Conservation (phyloP, 1,140 invertebrate genomes). For the Polypedilum pembai region DNA sequence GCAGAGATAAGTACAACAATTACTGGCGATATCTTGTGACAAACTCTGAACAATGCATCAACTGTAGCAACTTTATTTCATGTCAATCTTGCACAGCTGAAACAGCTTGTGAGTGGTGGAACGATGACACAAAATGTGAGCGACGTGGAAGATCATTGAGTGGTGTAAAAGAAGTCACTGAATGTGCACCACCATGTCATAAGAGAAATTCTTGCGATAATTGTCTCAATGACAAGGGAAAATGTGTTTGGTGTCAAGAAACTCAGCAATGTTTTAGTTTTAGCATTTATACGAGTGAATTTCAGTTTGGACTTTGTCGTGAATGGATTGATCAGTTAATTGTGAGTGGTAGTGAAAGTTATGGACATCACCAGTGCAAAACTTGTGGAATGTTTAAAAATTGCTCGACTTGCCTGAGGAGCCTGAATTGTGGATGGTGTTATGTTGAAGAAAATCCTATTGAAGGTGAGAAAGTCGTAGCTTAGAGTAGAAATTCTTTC, state of each 20-base stretch:
- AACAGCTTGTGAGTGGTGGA: conserved; percentile 80
- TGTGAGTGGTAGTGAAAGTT: not conserved
- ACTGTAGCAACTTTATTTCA: conserved; percentile 81
- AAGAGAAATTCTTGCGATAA: conserved; percentile 65
- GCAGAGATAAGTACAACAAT: conserved; percentile 40
- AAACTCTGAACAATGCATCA: conserved; percentile 70
- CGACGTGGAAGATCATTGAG: conserved; percentile 64
- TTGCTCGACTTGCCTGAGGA: conserved; percentile 71
- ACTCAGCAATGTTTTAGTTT: conserved; percentile 88
- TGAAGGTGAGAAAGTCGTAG: too few relatives aligned
- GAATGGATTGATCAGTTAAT: conserved; percentile 77
- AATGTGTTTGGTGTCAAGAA: conserved; percentile 93
- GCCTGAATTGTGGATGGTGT: conserved; percentile 90
- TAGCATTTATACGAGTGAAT: conserved; percentile 87
- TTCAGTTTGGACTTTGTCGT: conserved; percentile 83
- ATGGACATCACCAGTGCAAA: conserved; percentile 57
- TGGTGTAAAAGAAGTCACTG: conserved; percentile 49
- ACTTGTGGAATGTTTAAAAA: conserved; percentile 68
- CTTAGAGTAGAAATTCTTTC: too few relatives aligned
- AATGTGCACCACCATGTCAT: conserved; percentile 69
- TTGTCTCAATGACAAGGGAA: conserved; percentile 74
- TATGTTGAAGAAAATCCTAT: conserved; percentile 80
- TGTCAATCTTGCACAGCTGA: conserved; percentile 67
- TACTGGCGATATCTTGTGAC: conserved; percentile 72
- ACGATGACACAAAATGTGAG: conserved; percentile 74